Conservation (phyloP, 2,888 invertebrate species). For the Xestia sexstrigata region DNA sequence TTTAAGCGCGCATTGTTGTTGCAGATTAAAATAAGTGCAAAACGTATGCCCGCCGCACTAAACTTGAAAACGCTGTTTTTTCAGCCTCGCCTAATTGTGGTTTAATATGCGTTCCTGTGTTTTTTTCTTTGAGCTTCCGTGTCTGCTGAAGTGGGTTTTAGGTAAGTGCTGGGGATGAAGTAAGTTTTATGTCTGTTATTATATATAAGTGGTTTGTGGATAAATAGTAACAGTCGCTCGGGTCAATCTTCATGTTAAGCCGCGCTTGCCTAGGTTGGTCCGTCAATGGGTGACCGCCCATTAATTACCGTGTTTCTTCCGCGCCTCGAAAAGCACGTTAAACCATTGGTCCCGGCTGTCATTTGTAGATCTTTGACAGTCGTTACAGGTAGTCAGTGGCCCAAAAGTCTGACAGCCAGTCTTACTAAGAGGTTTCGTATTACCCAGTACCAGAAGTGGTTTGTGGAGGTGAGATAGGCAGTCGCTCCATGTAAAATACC, state of each 20-base stretch:
- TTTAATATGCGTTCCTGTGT: slow-evolving; percentile 68
- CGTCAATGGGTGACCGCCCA: too few relatives aligned
- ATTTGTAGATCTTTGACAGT: neutral
- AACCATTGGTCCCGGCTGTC: neutral
- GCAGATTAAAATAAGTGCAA: slow-evolving; percentile 68
- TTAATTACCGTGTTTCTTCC: too few relatives aligned
- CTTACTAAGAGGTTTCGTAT: too few relatives aligned
- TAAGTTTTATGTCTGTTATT: neutral
- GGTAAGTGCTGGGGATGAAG: slow-evolving; percentile 8
- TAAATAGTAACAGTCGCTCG: too few relatives aligned
- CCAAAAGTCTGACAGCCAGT: too few relatives aligned
- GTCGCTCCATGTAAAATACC: too few relatives aligned
- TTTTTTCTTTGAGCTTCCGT: slow-evolving; percentile 17
- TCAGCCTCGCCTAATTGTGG: slow-evolving; percentile 61
- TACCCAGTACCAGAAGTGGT: too few relatives aligned
- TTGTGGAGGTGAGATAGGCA: too few relatives aligned
- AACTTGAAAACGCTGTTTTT: slow-evolving; percentile 63
- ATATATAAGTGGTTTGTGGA: neutral
- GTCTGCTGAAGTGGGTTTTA: slow-evolving; percentile 16
- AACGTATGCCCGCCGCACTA: slow-evolving; percentile 59
- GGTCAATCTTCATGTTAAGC: too few relatives aligned
- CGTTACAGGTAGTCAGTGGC: neutral
- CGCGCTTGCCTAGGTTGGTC: too few relatives aligned
- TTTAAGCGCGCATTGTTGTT: slow-evolving; percentile 66
- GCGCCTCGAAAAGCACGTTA: neutral